These are phyloP conservation scores for Embiotoca jacksoni DNA, from an alignment of 2,113 vertebrate species.

Conservation along the genomic window DNA sequence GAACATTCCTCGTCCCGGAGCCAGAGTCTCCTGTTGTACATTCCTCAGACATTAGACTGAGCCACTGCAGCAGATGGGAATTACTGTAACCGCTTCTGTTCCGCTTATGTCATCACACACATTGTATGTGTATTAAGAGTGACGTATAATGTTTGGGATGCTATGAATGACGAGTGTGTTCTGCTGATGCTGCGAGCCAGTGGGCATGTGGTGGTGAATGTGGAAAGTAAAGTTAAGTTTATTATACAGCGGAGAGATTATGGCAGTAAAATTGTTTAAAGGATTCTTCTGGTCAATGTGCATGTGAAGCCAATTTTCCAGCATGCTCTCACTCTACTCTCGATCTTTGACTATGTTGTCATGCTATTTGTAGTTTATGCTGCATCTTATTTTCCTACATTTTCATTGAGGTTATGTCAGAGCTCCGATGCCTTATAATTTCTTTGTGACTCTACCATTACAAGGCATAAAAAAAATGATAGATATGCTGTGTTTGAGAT, in stretches of 20 bases:
- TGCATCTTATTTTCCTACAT: conserved; percentile 27
- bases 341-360: conserved; percentile 22
- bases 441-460: too few relatives aligned
- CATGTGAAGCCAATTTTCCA: conserved; percentile 35
- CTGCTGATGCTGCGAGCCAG: neutral
- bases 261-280: conserved; percentile 30
- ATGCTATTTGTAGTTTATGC: neutral
- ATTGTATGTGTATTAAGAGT: conserved; percentile 22
- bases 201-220: conserved; percentile 3
- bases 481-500: too few relatives aligned
- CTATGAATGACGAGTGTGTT: conserved; percentile 29
- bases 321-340: neutral
- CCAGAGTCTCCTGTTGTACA: conserved; percentile 57
- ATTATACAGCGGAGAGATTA: conserved; percentile 2
- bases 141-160: conserved; percentile 43
- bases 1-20: conserved; percentile 70
- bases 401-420: neutral
- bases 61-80: conserved; percentile 61
- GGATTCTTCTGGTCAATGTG: conserved; percentile 2
- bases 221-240: conserved; percentile 35
- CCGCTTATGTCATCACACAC: conserved; percentile 59
- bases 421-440: too few relatives aligned
- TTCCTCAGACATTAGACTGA: conserved; percentile 70
- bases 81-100: conserved; percentile 45
- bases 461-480: too few relatives aligned